A percentile compares a stretch with the other conserved stretches of the same genome.
Conservation (phyloP, 2,113 vertebrate species). For the Apteryx mantelli region DNA sequence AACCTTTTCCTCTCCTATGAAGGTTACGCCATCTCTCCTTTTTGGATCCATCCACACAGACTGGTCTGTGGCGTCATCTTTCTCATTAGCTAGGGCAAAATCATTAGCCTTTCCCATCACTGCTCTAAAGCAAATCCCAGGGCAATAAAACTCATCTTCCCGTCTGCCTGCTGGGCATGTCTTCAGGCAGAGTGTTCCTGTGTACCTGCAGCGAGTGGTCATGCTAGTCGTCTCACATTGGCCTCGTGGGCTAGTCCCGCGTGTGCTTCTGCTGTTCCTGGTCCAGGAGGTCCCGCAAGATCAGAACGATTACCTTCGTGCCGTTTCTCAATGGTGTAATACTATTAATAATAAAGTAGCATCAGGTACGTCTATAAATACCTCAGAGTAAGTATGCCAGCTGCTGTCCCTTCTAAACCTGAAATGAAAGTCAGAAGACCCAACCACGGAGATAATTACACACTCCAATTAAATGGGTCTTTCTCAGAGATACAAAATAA, state of each 20-base stretch:
- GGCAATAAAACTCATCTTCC: background rate
- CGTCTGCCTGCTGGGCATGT: background rate
- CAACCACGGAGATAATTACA: background rate
- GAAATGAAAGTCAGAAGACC: background rate
- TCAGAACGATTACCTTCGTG: too few species aligned
- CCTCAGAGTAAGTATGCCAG: background rate
- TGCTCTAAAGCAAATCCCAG: too few species aligned
- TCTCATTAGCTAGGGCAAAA: too few species aligned
- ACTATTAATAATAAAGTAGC: background rate
- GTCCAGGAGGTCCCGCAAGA: background rate
- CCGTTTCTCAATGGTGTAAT: background rate
- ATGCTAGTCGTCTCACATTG: background rate
- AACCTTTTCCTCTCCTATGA: too few species aligned
- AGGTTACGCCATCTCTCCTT: too few species aligned
- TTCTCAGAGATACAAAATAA: background rate
- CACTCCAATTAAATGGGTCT: background rate
- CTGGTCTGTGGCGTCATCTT: too few species aligned
- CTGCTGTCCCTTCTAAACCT: background rate
- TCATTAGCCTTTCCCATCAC: too few species aligned
- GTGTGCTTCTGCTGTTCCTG: background rate
- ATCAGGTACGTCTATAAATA: background rate
- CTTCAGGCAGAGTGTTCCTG: background rate
- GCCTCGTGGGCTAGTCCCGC: background rate
- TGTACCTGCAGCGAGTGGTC: too few species aligned
- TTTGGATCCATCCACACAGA: too few species aligned